Evolutionary conservation across 2,888 invertebrate genomes (phyloP), one percentile per base, ranked within the genome.

Genomic region (Agrilus mali): DNA sequence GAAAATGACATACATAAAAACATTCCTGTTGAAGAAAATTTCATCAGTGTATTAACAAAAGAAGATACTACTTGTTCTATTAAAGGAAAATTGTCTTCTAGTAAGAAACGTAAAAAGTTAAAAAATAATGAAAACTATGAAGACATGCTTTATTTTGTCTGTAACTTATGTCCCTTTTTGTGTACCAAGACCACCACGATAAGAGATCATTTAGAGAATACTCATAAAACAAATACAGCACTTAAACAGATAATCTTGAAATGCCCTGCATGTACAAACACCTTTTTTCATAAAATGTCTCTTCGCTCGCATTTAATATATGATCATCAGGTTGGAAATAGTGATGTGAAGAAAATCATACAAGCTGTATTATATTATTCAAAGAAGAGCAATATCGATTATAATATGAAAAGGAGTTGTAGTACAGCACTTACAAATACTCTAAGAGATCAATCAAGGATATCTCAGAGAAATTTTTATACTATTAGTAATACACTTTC

Each of bases 251-350:
- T 71, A 42, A 71, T 74, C 47, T 68, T 80, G 7, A 69, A 69
- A 49, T 83, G 83, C 54, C 81, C 82, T 12, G 82, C 80, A 7
- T 83, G 82, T 56, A 61, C 70, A 1, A 80, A 80, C 57, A 63
- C 75, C 2, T 82, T 82, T 56, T 77, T 75, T 53, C 73, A 74
- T 8, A 73, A 74, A 53, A 72, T 77, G 54, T 76, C 78, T 1
- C 61, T 83, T 1, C 67, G 77, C 51, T 71, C 73, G 5, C 83
- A 84, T 59, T 65, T 83, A 5, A 70, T 76, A 17, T 74, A 76
- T 54, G 82, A 83, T 58, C 83, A 84, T 58, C 75, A 77, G 60
- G 78, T 83, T 68, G 72, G 69, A 32, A 69, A 71, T 43, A 70
- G 71, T 51, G 80, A 81, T 56, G 65, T 78, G 2, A 70, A 70